Conservation (phyloP, 2,888 invertebrate species). For the Oscheius sp. region DNA sequence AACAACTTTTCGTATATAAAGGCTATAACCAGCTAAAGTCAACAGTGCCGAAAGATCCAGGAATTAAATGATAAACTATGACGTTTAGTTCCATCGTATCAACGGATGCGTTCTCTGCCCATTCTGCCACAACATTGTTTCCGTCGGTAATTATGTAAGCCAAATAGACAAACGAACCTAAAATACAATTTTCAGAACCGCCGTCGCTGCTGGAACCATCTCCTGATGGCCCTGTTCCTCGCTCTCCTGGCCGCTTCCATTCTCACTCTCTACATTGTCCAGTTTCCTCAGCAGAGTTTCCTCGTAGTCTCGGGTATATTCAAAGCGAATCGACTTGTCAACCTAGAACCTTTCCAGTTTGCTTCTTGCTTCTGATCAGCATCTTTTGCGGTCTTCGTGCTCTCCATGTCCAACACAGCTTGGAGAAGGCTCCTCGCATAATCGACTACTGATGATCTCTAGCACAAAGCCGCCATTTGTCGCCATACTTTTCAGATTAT, state of each 20-base stretch:
- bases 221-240: slow-evolving; percentile 15
- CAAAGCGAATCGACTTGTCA: background rate
- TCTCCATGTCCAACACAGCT: slow-evolving; percentile 12
- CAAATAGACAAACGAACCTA: background rate
- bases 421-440: slow-evolving; percentile 14
- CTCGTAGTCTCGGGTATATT: slow-evolving; percentile 13
- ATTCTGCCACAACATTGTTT: slow-evolving; percentile 48
- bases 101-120: slow-evolving; percentile 50
- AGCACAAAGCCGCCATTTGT: slow-evolving; percentile 2
- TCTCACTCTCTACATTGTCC: slow-evolving; percentile 12
- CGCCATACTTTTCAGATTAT: slow-evolving; percentile 16
- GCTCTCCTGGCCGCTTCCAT: background rate
- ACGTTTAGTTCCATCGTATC: slow-evolving; percentile 41
- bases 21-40: background rate
- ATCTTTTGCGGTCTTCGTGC: slow-evolving; percentile 18
- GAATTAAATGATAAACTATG: background rate
- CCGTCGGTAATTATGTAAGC: slow-evolving; percentile 53
- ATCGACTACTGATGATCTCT: slow-evolving; percentile 27
- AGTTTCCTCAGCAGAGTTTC: slow-evolving; percentile 14
- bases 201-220: slow-evolving; percentile 14
- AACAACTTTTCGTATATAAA: background rate
- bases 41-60: background rate
- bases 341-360: slow-evolving; percentile 20
- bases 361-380: slow-evolving; percentile 4
- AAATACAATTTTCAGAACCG: slow-evolving; percentile 28